phyloP scores from a whole-genome alignment of 2,797 vertebrate species.

The Eutrigla gurnardus region DNA sequence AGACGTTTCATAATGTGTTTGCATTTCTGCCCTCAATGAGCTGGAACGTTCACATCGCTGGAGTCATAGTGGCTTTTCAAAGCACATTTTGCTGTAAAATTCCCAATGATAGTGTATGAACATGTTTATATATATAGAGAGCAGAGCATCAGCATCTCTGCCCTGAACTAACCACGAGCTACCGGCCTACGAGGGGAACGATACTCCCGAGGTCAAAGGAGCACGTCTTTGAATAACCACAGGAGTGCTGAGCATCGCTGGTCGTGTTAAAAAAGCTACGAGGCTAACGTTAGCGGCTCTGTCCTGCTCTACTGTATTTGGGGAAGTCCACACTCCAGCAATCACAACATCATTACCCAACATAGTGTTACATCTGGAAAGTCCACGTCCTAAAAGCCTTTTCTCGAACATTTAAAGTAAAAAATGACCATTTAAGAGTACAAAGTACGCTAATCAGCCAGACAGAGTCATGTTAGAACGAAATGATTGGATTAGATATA shows the following conservation, averaged over 20 bases:
- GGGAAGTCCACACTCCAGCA: background rate
- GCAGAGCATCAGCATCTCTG: background rate
- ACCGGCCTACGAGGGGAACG: background rate
- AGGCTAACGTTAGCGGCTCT: background rate
- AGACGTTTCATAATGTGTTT: background rate
- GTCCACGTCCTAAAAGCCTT: background rate
- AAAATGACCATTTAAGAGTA: background rate
- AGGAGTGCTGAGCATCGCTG: background rate
- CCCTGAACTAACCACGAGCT: background rate
- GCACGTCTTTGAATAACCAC: background rate
- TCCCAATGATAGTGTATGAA: too few relatives aligned
- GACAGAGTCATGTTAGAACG: background rate
- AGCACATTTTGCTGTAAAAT: background rate
- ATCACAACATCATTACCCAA: background rate
- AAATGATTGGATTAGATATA: background rate
- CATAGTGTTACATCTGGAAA: background rate
- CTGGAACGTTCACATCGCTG: background rate
- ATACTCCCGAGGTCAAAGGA: background rate
- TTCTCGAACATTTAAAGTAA: background rate
- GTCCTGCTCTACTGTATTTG: background rate
- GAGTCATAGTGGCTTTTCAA: too few relatives aligned
- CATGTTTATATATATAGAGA: background rate
- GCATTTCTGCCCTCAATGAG: slow-evolving; percentile 17
- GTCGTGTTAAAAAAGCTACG: background rate
- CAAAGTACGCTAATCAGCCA: background rate